phyloP scores from a whole-genome alignment of 2,113 vertebrate species.

The Budorcas taxicolor region DNA sequence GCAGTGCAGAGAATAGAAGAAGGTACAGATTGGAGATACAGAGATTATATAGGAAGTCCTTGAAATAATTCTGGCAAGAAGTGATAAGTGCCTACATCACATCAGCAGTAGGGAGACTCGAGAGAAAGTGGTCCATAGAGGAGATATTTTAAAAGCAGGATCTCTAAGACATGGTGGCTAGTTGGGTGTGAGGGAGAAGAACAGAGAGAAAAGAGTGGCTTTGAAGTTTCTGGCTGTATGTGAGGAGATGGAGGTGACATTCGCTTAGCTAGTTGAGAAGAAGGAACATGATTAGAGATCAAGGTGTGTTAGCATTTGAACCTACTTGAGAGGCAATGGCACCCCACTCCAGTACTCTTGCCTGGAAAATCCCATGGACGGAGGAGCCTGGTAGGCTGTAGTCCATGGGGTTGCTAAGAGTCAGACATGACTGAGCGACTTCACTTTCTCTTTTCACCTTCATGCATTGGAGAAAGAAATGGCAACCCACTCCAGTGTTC shows the following conservation, averaged over 20 bases:
- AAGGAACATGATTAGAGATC: neutral
- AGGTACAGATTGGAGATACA: constrained; percentile 21
- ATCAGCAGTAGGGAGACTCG: neutral
- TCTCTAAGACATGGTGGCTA: neutral
- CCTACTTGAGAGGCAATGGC: neutral
- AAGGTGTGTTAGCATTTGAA: neutral
- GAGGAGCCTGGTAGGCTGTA: too few relatives aligned
- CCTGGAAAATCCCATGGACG: too few relatives aligned
- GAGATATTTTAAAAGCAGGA: neutral
- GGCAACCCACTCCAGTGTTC: too few relatives aligned
- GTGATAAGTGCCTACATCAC: neutral
- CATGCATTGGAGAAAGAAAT: too few relatives aligned
- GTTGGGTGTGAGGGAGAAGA: neutral
- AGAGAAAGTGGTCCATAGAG: neutral
- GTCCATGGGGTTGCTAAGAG: too few relatives aligned
- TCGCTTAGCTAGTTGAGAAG: neutral
- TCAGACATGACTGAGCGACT: too few relatives aligned
- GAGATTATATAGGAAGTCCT: constrained; percentile 34
- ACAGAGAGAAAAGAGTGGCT: neutral
- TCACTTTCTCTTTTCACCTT: too few relatives aligned
- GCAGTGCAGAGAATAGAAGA: neutral
- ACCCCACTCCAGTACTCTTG: too few relatives aligned
- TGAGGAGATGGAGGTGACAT: neutral
- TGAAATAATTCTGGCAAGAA: constrained; percentile 41
- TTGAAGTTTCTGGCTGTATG: neutral